Conservation (phyloP, 92 coral and sea anemone species). For the Heteractis magnifica region DNA sequence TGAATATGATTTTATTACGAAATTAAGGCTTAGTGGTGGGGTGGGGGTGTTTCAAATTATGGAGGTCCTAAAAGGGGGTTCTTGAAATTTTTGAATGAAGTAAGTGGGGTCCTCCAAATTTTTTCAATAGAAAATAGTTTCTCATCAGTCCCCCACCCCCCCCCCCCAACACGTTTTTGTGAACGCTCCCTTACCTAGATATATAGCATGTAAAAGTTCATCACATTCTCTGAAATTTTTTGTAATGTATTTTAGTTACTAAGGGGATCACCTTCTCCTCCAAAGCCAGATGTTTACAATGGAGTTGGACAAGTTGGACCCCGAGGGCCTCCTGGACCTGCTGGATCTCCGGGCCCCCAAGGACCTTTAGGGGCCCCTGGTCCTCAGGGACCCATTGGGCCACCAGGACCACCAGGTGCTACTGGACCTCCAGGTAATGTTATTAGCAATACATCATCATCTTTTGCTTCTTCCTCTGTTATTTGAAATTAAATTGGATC, state of each 20-base stretch:
- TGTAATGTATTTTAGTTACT: not conserved
- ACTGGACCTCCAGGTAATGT: slow-evolving; percentile 37
- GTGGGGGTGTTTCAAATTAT: no score
- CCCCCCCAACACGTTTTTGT: no score
- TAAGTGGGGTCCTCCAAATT: no score
- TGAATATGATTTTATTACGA: no score
- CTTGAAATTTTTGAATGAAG: no score
- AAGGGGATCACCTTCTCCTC: slow-evolving; percentile 24
- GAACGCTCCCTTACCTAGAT: no score
- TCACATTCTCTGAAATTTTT: not conserved
- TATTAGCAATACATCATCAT: not conserved
- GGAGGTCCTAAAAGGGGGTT: no score
- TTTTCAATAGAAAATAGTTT: no score
- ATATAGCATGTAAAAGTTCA: not conserved
- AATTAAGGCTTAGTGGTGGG: no score
- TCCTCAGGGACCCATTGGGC: slow-evolving; percentile 26
- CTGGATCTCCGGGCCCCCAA: slow-evolving; percentile 42
- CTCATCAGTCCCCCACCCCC: no score
- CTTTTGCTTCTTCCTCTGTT: not conserved
- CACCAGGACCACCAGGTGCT: slow-evolving; percentile 63
- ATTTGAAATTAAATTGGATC: no score
- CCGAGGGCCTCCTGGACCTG: slow-evolving; percentile 45
- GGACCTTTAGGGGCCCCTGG: slow-evolving; percentile 65
- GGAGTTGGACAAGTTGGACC: slow-evolving; percentile 40
- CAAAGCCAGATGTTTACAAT: slow-evolving; percentile 10